Base-by-base conservation (phyloP, 1,140 invertebrate species). In the Drosophila tsacasi region DNA sequence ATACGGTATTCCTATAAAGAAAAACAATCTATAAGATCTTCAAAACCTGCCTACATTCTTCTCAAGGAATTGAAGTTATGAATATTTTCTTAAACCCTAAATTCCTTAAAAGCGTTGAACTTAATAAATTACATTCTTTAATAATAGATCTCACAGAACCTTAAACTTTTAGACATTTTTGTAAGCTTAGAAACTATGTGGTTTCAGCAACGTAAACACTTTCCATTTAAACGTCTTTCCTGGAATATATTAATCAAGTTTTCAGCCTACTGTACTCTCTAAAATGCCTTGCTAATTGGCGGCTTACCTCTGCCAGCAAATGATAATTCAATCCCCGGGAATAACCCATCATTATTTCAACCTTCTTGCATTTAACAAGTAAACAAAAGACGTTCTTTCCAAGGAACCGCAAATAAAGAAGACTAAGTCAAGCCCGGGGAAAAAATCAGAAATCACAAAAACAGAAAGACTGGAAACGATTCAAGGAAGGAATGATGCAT, bases 281-380 rank as follows among this genome's bases (percentile, higher is more conserved):
- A 57, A 71, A 71, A 68, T 71, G 63, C 37, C 63, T 67, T 44
- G 47, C 47, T 71, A 71, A 71, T 71, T 71, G 67, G 13, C 47
- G 64, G 47, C 67, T 71, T 71, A 68, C 63, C 63, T 44, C 63
- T 39, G 64, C 21, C 47, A 35, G 39, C 21, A 40, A 54, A 71
- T 68, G 65, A 71, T 71, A 71, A 71, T 71, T 71, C 64, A 71
- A 71, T 71, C 67, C 57, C 40, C 37, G 35, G 66, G 64, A 68
- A 71, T 46, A 23, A 25, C 21, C 67, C 30, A 44, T 23, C 57
- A 71, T 71, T 68, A 71, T 68, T 71, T 23, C 30, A 46, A 67
- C 37, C 32, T 32, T 68, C 46, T 55, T 12, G 12, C 69, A 73
- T 60, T 73, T 73, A 73, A 61, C 67, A 73, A 73, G 44, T 73